Percentiles rank a stretch among this genome's conserved stretches.
These are phyloP conservation scores for Platorchestia sp. DNA, from an alignment of 1,140 invertebrate species.

Conservation along the genomic window DNA sequence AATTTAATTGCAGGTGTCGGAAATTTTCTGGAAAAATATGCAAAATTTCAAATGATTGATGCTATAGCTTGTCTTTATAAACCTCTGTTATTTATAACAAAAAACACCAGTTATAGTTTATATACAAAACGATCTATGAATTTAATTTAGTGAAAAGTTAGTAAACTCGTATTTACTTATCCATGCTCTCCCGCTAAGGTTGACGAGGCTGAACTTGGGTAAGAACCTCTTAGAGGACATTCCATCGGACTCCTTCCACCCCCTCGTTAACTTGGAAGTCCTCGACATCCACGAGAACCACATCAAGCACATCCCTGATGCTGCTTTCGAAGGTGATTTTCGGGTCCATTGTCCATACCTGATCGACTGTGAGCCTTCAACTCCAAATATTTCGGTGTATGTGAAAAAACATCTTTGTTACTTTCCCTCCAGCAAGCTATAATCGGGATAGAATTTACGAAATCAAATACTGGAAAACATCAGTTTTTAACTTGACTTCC, in stretches of 20 bases:
- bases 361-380: too few species aligned
- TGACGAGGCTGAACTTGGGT: slow-evolving; percentile 87
- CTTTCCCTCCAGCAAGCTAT: too few species aligned
- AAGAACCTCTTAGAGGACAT: slow-evolving; percentile 84
- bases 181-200: slow-evolving; percentile 69
- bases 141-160: background rate
- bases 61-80: background rate
- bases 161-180: background rate
- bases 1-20: background rate
- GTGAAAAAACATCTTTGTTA: too few species aligned
- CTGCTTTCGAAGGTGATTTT: slow-evolving; percentile 83
- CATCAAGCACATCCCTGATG: slow-evolving; percentile 81
- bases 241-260: slow-evolving; percentile 82
- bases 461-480: too few species aligned
- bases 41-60: background rate
- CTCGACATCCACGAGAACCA: slow-evolving; percentile 85
- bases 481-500: too few species aligned
- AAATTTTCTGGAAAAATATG: background rate
- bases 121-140: background rate
- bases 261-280: slow-evolving; percentile 84
- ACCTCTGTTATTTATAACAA: background rate
- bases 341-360: too few species aligned
- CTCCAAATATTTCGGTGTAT: too few species aligned
- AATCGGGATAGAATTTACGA: too few species aligned
- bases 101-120: background rate